These are phyloP conservation scores for Cotesia vestalis DNA, from an alignment of 1,140 invertebrate genomes.

Conservation along the genomic window DNA sequence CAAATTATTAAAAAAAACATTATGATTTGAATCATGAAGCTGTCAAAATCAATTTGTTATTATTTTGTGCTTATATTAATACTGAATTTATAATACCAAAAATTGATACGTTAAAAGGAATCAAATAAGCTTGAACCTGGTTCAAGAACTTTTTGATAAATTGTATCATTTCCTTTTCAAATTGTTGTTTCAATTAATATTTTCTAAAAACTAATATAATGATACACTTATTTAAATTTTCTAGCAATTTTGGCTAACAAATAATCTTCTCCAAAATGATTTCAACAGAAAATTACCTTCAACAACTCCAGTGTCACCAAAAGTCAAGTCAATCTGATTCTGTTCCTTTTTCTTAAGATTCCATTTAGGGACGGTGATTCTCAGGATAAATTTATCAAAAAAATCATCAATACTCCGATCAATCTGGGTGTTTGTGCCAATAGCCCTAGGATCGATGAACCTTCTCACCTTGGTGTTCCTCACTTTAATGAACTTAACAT, in stretches of 20 bases:
- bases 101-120: too few species aligned
- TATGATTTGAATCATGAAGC: too few species aligned
- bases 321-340: conserved; percentile 60
- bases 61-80: too few species aligned
- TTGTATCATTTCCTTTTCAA: neutral
- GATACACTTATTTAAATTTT: too few species aligned
- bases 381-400: conserved; percentile 67
- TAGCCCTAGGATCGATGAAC: conserved; percentile 37
- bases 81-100: too few species aligned
- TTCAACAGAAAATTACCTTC: conserved; percentile 52
- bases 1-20: too few species aligned
- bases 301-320: conserved; percentile 48
- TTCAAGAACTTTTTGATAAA: too few species aligned
- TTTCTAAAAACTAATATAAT: neutral
- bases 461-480: conserved; percentile 26
- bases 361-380: conserved; percentile 57
- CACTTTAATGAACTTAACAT: conserved; percentile 66
- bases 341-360: conserved; percentile 48
- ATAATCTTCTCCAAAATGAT: neutral
- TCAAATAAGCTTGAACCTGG: too few species aligned
- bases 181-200: neutral
- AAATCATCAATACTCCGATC: conserved; percentile 67
- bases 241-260: too few species aligned
- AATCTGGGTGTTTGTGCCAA: conserved; percentile 59
- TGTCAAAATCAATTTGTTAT: too few species aligned